Evolutionary conservation across 2,797 vertebrate species (phyloP).

Genomic region (Aythya fuligula): DNA sequence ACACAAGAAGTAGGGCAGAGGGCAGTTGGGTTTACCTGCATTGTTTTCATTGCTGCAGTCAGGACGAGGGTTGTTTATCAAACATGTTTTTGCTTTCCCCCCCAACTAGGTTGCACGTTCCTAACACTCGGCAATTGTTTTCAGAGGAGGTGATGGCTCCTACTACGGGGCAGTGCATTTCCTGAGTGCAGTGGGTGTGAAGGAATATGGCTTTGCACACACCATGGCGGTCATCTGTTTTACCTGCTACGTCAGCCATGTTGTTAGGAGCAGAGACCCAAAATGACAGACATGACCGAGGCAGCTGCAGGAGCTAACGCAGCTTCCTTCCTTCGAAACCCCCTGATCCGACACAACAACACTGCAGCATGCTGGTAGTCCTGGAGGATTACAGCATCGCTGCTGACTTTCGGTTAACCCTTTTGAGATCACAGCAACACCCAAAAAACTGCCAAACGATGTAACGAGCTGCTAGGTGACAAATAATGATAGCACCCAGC

Average conservation of each 20-base stretch:
- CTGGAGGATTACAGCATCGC: conserved; percentile 60
- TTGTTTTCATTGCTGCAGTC: not conserved
- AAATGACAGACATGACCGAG: conserved; percentile 40
- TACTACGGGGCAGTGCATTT: not conserved
- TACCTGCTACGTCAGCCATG: conserved; percentile 38
- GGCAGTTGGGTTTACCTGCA: conserved; percentile 56
- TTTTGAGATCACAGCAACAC: not conserved
- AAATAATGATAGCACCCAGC: not conserved
- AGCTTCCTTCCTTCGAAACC: conserved; percentile 10
- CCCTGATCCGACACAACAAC: conserved; percentile 33
- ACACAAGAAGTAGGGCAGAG: conserved; percentile 59
- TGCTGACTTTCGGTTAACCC: conserved; percentile 33
- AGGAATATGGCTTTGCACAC: not conserved
- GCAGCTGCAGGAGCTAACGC: conserved; percentile 26
- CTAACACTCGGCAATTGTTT: not conserved
- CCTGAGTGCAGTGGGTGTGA: not conserved
- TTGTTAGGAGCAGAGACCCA: conserved; percentile 31
- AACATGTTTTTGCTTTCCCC: not conserved
- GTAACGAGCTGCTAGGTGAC: not conserved
- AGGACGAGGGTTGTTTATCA: not conserved
- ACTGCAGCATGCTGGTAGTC: conserved; percentile 58
- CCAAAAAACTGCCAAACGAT: not conserved
- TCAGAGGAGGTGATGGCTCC: not conserved
- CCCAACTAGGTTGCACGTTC: not conserved
- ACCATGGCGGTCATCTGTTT: not conserved